phyloP scores from a whole-genome alignment of 2,888 invertebrate species.

The Pheosia tremula region DNA sequence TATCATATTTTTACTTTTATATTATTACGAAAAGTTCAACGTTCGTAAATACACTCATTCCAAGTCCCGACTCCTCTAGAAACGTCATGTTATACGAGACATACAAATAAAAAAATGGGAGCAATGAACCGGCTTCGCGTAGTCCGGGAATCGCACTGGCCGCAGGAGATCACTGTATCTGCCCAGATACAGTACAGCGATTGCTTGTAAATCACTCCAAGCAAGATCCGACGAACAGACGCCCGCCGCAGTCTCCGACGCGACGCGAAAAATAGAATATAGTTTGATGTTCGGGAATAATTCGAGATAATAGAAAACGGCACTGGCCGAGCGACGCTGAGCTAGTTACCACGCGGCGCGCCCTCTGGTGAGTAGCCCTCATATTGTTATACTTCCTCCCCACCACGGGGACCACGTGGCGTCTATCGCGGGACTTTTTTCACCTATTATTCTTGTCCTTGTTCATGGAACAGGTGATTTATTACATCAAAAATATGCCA shows the following conservation, averaged over 20 bases:
- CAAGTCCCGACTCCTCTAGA: constrained; percentile 23
- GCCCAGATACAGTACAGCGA: constrained; percentile 73
- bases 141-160: constrained; percentile 36
- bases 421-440: constrained; percentile 38
- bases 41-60: constrained; percentile 15
- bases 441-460: constrained; percentile 45
- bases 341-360: constrained; percentile 60
- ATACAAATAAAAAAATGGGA: constrained; percentile 47
- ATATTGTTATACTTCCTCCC: constrained; percentile 33
- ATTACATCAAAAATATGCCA: constrained; percentile 58
- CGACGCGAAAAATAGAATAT: constrained; percentile 79
- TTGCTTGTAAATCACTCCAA: constrained; percentile 74
- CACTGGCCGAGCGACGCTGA: constrained; percentile 65
- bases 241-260: constrained; percentile 61
- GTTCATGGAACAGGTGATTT: constrained; percentile 62
- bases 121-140: constrained; percentile 62
- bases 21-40: constrained; percentile 20
- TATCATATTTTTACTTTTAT: constrained; percentile 15
- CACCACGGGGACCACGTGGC: constrained; percentile 47
- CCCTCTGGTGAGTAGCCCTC: constrained; percentile 74
- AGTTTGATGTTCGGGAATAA: constrained; percentile 75
- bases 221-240: constrained; percentile 65
- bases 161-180: constrained; percentile 61
- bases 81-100: constrained; percentile 20
- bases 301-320: constrained; percentile 70